Evolutionary conservation across 2,888 invertebrate species (phyloP), one percentile per base, ranked within the genome.

Genomic region (Mythimna loreyi): DNA sequence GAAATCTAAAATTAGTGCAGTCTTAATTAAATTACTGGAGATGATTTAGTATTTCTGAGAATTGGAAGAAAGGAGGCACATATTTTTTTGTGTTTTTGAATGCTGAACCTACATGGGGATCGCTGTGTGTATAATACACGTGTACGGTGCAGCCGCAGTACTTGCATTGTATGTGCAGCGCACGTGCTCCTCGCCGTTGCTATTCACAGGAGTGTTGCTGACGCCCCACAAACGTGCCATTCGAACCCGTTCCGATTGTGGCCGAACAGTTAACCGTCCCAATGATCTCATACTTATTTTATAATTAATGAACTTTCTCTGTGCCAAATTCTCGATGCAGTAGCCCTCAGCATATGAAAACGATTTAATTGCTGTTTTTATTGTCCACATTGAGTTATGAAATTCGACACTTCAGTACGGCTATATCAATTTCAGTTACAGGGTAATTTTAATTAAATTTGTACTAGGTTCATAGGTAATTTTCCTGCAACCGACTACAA

Each of bases 191-290:
- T 52, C 59, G 69, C 67, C 52, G 67, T 76, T 83, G 67, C 28
- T 71, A 75, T 83, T 78, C 68, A 65, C 50, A 62, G 71, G 73
- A 72, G 67, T 55, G 43, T 62, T 45, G 50, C 56, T 64, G 82
- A 70, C 50, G 67, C 59, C 49, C 58, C 33, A 43, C 53, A 74
- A 72, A 74, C 52, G 58, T 80, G 75, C 45, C 67, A 67, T 40
- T 61, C 23, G 62, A 72, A 71, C 68, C 61, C 72, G 66, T 71
- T 78, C 52, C 33, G 53, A 71, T 63, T 80, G 61, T 72, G 59
- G 55, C 50, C n/a, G 55, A 56, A 75, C 78, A 67, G 81, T 81
- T 81, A 72, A 8, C 56, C 45, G 45, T 21, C 40, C 56, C n/a
- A 63, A 67, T 69, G 47, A 62, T 67, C 56, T 58, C 40, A 21